Evolutionary conservation across 1,140 invertebrate genomes (phyloP), one percentile per base, ranked within the genome.

Genomic region (Mercenaria mercenaria): DNA sequence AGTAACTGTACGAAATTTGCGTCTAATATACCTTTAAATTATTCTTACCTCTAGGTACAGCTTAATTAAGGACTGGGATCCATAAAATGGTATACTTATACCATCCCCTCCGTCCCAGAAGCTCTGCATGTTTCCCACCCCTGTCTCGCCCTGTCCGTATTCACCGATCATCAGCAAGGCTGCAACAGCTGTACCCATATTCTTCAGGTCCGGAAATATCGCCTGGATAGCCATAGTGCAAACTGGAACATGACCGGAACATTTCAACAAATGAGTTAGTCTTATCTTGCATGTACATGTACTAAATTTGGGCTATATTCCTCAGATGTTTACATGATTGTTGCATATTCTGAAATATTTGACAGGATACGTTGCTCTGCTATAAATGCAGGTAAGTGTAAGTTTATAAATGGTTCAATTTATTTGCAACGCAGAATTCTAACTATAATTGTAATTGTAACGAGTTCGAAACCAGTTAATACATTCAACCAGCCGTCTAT

Each of bases 121-220:
- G n/a, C 32, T 79, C n/a, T 59, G 41, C 86, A 88, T 88, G 56
- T 88, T 88, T 3, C 86, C 86, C 23, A 81, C 76, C n/a, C 76
- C 86, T 0, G 26, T 80, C 32, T 88, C 86, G 23, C 86, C 86
- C 23, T 88, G 86, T 20, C 86, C 86, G 34, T 88, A 50, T 43
- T 41, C 29, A 11, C 86, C 86, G 4, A 88, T 88, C 86, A 88
- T 88, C 26, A 88, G 29, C 77, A 88, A 29, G n/a, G 86, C 86
- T 8, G 86, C 86, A 1, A 72, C 61, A 39, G 77, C 86, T 6
- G 39, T 69, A 15, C 86, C 86, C 2, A n/a, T 29, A 37, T 88
- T 88, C 43, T 81, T 69, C 0, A 88, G 61, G 61, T 56, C 86
- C 15, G 86, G 86, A 23, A 67, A 41, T 18, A 34, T 15, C 8